Evolutionary conservation across 2,888 invertebrate genomes (phyloP).

Genomic region (Drosophila mulleri): DNA sequence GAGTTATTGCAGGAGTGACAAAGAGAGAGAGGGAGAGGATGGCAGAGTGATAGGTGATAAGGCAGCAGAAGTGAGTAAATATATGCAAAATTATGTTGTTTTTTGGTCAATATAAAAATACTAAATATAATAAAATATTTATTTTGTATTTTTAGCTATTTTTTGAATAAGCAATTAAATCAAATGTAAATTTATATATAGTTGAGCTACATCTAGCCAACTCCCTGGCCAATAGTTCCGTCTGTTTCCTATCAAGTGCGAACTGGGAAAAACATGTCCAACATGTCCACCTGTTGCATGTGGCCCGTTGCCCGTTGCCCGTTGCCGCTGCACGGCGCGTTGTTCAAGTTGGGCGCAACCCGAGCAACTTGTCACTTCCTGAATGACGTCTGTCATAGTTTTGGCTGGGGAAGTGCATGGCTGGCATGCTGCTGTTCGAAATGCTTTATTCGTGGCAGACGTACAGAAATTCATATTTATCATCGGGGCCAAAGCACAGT

Average conservation of each 20-base stretch:
- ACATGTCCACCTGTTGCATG: slow-evolving; percentile 31
- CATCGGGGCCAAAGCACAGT: slow-evolving; percentile 16
- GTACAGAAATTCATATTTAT: slow-evolving; percentile 54
- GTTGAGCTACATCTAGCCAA: not conserved
- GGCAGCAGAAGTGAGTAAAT: too few species aligned
- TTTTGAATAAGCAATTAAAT: not conserved
- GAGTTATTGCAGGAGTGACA: too few species aligned
- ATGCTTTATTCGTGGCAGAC: slow-evolving; percentile 30
- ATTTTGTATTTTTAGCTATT: too few species aligned
- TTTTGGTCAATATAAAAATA: too few species aligned
- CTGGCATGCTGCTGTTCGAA: slow-evolving; percentile 31
- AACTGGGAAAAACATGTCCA: not conserved
- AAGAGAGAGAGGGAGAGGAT: not conserved
- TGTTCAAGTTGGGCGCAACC: slow-evolving; percentile 9
- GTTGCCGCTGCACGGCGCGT: not conserved
- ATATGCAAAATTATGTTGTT: too few species aligned
- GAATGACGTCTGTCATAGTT: slow-evolving; percentile 45
- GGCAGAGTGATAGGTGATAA: too few species aligned
- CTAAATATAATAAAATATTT: too few species aligned
- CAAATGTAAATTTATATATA: not conserved
- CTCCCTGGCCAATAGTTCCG: not conserved
- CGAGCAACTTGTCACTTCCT: slow-evolving; percentile 28
- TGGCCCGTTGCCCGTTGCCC: too few species aligned
- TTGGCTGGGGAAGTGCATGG: slow-evolving; percentile 45
- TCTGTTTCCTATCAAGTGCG: not conserved